A percentile compares a stretch with the other conserved stretches of the same genome.
Evolutionary conservation across 2,888 invertebrate genomes (phyloP).

Genomic region (Drosophila colorata): DNA sequence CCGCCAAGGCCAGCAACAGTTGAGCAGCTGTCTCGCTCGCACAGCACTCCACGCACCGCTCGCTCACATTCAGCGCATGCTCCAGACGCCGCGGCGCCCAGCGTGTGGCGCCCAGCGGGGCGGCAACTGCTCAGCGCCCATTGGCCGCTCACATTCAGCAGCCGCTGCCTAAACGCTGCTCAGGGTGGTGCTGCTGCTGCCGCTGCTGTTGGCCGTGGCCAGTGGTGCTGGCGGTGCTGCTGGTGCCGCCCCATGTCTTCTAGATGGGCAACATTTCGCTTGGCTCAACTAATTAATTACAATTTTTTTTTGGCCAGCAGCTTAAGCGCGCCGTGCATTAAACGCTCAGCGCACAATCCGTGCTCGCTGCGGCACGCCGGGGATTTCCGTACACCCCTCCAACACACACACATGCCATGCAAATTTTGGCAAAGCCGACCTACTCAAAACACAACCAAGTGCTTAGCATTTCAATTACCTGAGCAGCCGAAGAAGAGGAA

Average conservation of each 20-base stretch:
- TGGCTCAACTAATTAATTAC: conserved; percentile 45
- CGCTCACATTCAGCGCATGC: conserved; percentile 4
- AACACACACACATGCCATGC: background rate
- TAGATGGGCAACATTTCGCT: conserved; percentile 6
- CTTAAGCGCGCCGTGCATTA: conserved; percentile 43
- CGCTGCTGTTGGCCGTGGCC: background rate
- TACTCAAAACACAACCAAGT: background rate
- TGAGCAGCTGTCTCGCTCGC: conserved; percentile 30
- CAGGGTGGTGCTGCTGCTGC: background rate
- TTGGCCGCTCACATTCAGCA: conserved; percentile 57
- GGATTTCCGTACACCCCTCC: conserved; percentile 21
- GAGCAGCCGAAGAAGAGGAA: conserved; percentile 1
- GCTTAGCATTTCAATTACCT: conserved; percentile 12
- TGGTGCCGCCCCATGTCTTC: background rate
- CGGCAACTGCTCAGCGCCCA: conserved; percentile 13
- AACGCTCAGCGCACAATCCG: conserved; percentile 33
- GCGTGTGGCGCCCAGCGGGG: conserved; percentile 29
- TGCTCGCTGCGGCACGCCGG: conserved; percentile 13
- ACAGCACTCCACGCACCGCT: conserved; percentile 13
- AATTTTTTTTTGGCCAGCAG: conserved; percentile 8
- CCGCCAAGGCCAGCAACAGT: conserved; percentile 28
- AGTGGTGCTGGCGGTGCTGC: background rate
- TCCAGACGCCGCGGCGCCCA: background rate
- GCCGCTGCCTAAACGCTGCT: background rate
- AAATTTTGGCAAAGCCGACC: background rate